Base-by-base conservation (phyloP, 2,113 vertebrate species). In the Sinocyclocheilus anshuiensis region DNA sequence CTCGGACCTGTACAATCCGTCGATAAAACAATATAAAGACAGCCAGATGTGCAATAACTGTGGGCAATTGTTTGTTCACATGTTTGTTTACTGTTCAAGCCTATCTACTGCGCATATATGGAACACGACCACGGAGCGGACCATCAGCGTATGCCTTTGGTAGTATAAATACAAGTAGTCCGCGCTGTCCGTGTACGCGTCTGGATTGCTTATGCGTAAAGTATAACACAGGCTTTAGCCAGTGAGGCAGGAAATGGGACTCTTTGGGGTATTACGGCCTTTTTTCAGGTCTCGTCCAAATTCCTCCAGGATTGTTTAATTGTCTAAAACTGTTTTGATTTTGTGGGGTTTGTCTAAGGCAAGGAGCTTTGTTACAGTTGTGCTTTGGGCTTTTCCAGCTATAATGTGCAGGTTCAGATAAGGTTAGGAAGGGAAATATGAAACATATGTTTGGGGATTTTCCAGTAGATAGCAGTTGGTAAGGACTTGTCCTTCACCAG, bases 291-390 rank as follows among this genome's bases (percentile, higher is more conserved):
- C 29, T 61, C 67, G 26, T 81, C 59, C 50, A 12, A 79, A 87
- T 87, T 85, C 83, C 76, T 85, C 59, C 81, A 53, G 65, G 67
- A 75, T 90, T 76, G 45, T 69, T 83, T 69, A 85, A 83, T 85
- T 78, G 55, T 36, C 29, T 75, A 74, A 84, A 88, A 65, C 65
- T 36, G 42, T 78, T 80, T 80, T 63, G 50, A 77, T 72, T 71
- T 63, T 61, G 24, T 72, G 16, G 50, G n/a, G 57, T 78, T 48
- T 36, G 26, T 69, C 26, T 83, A 20, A 42, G 20, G 16, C 33
- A 36, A 20, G 15, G 5, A 10, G 36, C 33, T 69, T 71, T 78
- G 39, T n/a, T 10, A 22, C 9, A 50, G n/a, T 82, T 65, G 42
- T 10, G 61, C 6, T 65, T 81, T 50, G 63, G 26, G 29, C 48